Conservation (phyloP, 2,888 invertebrate genomes). For the Pandemis corylana region DNA sequence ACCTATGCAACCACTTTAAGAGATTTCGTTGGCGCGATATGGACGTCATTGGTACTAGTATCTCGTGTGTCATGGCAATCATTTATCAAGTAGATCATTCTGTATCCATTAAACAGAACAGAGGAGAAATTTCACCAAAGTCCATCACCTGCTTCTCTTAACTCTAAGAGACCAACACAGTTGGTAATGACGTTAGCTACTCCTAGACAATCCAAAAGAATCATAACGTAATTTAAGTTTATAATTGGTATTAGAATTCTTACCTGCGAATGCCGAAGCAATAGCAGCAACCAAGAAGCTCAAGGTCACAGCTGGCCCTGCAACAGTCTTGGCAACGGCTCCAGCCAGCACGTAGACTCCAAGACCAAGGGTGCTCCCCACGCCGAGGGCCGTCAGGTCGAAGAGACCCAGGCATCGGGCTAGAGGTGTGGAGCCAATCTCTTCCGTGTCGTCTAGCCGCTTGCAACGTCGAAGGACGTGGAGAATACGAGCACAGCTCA, state of each 20-base stretch:
- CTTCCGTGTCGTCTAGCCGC: slow-evolving; percentile 71
- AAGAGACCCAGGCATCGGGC: slow-evolving; percentile 90
- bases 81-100: no score
- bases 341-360: slow-evolving; percentile 98
- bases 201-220: no score
- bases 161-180: no score
- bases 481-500: slow-evolving; percentile 67
- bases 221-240: no score
- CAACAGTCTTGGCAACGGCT: slow-evolving; percentile 92
- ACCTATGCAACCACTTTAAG: no score
- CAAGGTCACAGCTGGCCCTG: slow-evolving; percentile 96
- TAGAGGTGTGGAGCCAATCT: slow-evolving; percentile 67
- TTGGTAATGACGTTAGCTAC: no score
- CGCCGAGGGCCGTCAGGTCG: slow-evolving; percentile 94
- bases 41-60: no score
- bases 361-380: slow-evolving; percentile 95
- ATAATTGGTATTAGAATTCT: slow-evolving; percentile 44
- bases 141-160: no score
- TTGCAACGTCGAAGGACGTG: slow-evolving; percentile 78
- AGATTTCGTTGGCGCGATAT: no score
- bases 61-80: no score
- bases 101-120: no score
- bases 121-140: no score
- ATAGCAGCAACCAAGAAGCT: slow-evolving; percentile 97
- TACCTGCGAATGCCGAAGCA: slow-evolving; percentile 96